Conservation (phyloP, 2,113 vertebrate genomes). For the Centropus bengalensis region DNA sequence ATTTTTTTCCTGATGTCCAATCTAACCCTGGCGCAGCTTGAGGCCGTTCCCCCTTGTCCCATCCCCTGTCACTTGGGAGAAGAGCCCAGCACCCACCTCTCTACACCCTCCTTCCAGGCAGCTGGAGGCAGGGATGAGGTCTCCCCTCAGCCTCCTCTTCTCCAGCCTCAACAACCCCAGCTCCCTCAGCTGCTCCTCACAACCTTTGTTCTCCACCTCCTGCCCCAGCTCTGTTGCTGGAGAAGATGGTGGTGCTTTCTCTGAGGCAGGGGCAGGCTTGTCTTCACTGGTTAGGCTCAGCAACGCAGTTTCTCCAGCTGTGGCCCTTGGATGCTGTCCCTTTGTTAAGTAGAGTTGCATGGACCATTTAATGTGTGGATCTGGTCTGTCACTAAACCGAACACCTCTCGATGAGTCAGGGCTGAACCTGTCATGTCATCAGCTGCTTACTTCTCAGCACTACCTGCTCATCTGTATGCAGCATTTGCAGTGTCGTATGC, state of each 20-base stretch:
- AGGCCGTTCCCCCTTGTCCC: too few relatives aligned
- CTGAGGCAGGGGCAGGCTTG: neutral
- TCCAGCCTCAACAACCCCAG: too few relatives aligned
- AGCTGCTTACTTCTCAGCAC: neutral
- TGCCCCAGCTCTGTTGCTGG: neutral
- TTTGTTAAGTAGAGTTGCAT: neutral
- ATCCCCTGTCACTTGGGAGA: too few relatives aligned
- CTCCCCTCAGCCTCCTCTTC: too few relatives aligned
- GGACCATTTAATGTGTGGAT: neutral
- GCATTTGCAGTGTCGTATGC: neutral
- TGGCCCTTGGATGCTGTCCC: neutral
- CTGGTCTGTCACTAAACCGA: neutral
- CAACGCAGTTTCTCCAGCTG: neutral
- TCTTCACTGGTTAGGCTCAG: neutral
- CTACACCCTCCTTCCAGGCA: too few relatives aligned
- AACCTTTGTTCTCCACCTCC: too few relatives aligned
- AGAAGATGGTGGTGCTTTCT: neutral
- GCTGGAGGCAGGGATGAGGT: too few relatives aligned
- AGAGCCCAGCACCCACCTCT: too few relatives aligned
- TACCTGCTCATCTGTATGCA: slow-evolving; percentile 50
- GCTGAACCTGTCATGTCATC: slow-evolving; percentile 8
- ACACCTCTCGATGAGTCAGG: slow-evolving; percentile 43
- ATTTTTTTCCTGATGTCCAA: too few relatives aligned
- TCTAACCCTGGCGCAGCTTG: too few relatives aligned
- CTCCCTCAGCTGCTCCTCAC: too few relatives aligned